Percentiles rank a stretch among this genome's conserved stretches.
Conservation (phyloP, 2,888 invertebrate genomes). For the Torymus tubicola region DNA sequence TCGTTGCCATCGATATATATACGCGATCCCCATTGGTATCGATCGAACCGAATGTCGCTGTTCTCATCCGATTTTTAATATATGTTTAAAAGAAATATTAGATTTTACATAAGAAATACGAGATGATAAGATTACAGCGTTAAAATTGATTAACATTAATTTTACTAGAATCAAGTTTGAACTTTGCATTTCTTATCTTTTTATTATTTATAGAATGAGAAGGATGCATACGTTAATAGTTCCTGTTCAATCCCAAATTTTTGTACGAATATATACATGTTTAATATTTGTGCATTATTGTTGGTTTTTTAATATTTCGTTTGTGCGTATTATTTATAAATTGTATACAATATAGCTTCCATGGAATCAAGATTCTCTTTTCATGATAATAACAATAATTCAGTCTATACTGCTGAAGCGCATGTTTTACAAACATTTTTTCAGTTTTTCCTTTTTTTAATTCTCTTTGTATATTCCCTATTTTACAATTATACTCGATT, state of each 20-base stretch:
- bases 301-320: neutral
- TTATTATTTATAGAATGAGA: neutral
- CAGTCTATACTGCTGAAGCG: slow-evolving; percentile 28
- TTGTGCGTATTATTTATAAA: slow-evolving; percentile 8
- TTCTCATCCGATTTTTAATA: too few relatives aligned
- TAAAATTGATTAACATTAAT: too few relatives aligned
- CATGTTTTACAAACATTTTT: neutral
- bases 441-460: neutral
- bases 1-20: too few relatives aligned
- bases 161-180: too few relatives aligned
- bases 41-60: too few relatives aligned
- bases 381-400: slow-evolving; percentile 31
- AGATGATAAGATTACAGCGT: too few relatives aligned
- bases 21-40: too few relatives aligned
- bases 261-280: neutral
- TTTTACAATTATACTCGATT: neutral
- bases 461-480: neutral
- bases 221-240: neutral
- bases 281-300: slow-evolving; percentile 1
- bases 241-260: neutral
- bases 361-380: neutral
- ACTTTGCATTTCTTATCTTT: too few relatives aligned
- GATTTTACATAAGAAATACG: too few relatives aligned
- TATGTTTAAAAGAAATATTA: too few relatives aligned
- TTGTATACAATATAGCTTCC: neutral